These are phyloP conservation scores for Aethina tumida DNA, from an alignment of 1,140 invertebrate genomes.

Conservation along the genomic window DNA sequence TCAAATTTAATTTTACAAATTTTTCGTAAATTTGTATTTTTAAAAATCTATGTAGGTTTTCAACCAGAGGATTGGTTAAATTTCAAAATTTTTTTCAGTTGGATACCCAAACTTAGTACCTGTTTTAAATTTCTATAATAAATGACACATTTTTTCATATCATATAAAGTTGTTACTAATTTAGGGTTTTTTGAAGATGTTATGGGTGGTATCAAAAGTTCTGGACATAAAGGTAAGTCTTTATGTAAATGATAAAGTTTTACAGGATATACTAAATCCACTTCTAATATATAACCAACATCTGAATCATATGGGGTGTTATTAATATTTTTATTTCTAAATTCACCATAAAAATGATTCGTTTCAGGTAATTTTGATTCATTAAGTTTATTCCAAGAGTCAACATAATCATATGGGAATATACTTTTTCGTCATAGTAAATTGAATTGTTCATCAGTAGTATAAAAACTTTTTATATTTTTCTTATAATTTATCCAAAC, in stretches of 20 bases:
- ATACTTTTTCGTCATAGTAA: conserved; percentile 30
- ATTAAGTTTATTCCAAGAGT: too few species aligned
- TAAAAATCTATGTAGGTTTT: conserved; percentile 35
- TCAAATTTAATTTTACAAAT: conserved; percentile 33
- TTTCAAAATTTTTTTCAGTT: conserved; percentile 30
- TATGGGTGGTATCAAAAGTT: conserved; percentile 16
- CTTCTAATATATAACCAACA: conserved; percentile 43
- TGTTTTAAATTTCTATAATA: conserved; percentile 34
- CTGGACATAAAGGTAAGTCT: conserved; percentile 35
- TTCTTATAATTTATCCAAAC: conserved; percentile 12
- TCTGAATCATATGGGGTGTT: conserved; percentile 30
- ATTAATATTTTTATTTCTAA: conserved; percentile 18
- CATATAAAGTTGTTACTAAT: conserved; percentile 30
- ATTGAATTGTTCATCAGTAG: conserved; percentile 18
- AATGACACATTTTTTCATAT: conserved; percentile 33
- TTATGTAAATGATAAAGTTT: conserved; percentile 30
- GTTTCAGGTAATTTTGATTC: too few species aligned
- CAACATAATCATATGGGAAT: conserved; percentile 30
- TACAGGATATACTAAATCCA: conserved; percentile 29
- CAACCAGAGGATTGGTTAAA: conserved; percentile 33
- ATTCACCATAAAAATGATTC: conserved; percentile 23
- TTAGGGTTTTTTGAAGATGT: conserved; percentile 31
- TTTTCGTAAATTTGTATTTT: conserved; percentile 29
- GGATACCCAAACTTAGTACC: conserved; percentile 27
- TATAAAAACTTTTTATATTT: background rate